These are phyloP conservation scores for Mustela nigripes DNA, from an alignment of 2,113 vertebrate genomes.

Conservation along the genomic window DNA sequence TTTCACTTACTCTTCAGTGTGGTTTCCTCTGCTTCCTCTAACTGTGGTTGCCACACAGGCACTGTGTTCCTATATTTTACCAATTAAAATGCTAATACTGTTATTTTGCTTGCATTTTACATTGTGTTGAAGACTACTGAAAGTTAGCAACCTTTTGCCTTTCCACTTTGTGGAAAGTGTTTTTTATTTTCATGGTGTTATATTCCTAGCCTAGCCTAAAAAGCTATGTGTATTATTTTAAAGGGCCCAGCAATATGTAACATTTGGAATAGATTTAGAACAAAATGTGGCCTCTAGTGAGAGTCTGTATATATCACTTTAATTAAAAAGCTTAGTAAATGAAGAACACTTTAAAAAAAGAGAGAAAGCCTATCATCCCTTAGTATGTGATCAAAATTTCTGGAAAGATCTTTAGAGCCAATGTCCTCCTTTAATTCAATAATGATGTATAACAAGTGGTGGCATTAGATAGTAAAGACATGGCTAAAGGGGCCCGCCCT, in stretches of 20 bases:
- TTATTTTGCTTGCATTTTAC: neutral
- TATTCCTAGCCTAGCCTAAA: neutral
- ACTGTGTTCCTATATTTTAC: neutral
- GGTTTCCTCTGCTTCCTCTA: neutral
- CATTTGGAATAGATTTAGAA: slow-evolving; percentile 1
- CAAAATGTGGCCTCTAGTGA: neutral
- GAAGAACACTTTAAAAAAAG: neutral
- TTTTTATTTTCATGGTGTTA: neutral
- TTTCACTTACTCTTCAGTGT: neutral
- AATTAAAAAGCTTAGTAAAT: slow-evolving; percentile 35
- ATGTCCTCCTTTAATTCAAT: neutral
- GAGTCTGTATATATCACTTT: neutral
- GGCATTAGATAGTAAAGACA: neutral
- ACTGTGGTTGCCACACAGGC: neutral
- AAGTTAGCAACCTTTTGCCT: neutral
- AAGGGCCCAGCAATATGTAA: neutral
- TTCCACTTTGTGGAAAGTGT: neutral
- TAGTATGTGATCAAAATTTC: neutral
- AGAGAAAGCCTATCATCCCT: neutral
- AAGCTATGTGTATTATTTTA: neutral
- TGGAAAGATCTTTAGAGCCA: neutral
- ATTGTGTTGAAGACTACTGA: neutral
- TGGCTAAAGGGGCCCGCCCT: neutral
- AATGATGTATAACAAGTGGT: neutral
- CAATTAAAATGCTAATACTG: neutral